Evolutionary conservation across 2,797 vertebrate species (phyloP), one percentile per base, ranked within the genome.

Genomic region (Tadarida brasiliensis): DNA sequence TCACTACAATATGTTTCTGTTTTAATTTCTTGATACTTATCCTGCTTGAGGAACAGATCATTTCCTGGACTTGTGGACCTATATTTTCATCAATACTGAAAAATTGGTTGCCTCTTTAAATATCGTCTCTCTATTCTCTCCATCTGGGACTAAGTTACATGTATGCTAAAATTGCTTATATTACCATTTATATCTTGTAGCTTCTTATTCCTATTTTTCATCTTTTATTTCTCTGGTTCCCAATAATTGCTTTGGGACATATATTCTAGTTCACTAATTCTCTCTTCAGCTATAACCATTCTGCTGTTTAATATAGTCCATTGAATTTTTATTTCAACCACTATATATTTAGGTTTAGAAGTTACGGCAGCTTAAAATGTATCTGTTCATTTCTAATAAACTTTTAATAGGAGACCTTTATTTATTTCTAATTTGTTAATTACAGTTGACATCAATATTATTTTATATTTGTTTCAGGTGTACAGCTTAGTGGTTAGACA

Each of bases 221-320:
- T 35, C 4, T 92, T 74, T 67, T 61, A 54, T 88, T 2, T 65
- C 39, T 86, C 20, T 35, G 12, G 16, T 87, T 85, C n/a, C 9
- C 47, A 51, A 51, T 74, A 30, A 83, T 51, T 77, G 16, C 67
- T 65, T 86, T 88, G 47, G 4, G n/a, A 71, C 56, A 84, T 63
- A 76, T 44, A 68, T 83, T 90, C 83, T 92, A 78, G 22, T 83
- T 95, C 28, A 85, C 49, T 77, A 88, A 86, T 81, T 92, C 61
- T 93, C 56, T 92, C 51, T 86, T 92, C 33, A 86, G n/a, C 22
- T 76, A 1, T 80, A 85, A 87, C 7, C n/a, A n/a, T 82, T 85
- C 28, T 77, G 26, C 10, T 85, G 3, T 76, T 87, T 81, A 84
- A 85, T 78, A 3, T 39, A 91, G 24, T 87, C 19, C 51, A 57